phyloP scores from a whole-genome alignment of 2,113 vertebrate genomes.

The Laticauda laticaudata region DNA sequence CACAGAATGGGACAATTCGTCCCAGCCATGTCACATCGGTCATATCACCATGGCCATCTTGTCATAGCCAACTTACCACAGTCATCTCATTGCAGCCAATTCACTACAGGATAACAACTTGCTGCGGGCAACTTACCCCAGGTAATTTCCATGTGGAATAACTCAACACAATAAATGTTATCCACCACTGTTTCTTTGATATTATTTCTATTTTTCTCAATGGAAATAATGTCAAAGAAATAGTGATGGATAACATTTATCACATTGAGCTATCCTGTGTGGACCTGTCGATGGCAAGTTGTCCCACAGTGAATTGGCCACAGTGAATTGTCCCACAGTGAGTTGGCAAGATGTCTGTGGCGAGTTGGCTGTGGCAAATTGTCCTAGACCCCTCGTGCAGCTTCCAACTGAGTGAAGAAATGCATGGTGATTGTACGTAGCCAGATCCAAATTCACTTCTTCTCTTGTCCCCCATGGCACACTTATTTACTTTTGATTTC shows the following conservation, averaged over 20 bases:
- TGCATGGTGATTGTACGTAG: neutral
- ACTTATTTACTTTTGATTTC: neutral
- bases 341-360: neutral
- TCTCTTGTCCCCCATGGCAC: neutral
- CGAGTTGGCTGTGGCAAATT: neutral
- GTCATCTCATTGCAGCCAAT: neutral
- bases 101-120: neutral
- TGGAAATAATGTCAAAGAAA: neutral
- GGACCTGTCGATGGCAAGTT: neutral
- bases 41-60: neutral
- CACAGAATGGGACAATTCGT: neutral
- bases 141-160: neutral
- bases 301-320: neutral
- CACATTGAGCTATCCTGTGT: neutral
- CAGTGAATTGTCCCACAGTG: neutral
- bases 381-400: neutral
- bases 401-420: neutral
- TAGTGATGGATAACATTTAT: neutral
- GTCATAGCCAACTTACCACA: neutral
- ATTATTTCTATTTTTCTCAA: neutral
- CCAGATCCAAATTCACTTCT: neutral
- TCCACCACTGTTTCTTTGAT: neutral
- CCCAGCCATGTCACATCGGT: neutral
- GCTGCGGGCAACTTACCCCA: neutral
- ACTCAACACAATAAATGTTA: neutral